Percentiles rank a stretch among this genome's conserved stretches.
Evolutionary conservation across 2,888 invertebrate species (phyloP).

Genomic region (Acanthopleura granulata): DNA sequence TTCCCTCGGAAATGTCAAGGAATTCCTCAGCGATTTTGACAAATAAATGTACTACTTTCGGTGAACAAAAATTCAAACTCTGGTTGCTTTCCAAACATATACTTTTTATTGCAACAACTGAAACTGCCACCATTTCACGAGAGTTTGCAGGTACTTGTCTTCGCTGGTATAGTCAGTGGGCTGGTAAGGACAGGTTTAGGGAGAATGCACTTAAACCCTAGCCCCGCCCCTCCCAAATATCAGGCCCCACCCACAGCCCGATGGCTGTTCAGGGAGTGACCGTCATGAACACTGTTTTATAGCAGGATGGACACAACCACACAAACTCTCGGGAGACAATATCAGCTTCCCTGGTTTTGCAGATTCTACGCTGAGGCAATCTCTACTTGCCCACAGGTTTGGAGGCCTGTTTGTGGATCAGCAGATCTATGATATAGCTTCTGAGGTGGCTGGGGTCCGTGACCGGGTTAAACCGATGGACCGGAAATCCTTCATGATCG

Average conservation of each 20-base stretch:
- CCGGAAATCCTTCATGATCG: constrained; percentile 32
- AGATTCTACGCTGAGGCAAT: neutral
- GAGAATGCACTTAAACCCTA: neutral
- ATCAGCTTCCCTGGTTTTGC: neutral
- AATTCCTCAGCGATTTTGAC: too few relatives aligned
- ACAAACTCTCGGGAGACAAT: neutral
- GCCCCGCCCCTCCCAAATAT: neutral
- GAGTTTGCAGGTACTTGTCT: too few relatives aligned
- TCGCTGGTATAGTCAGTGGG: too few relatives aligned
- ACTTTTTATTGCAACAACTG: too few relatives aligned
- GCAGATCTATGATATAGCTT: neutral
- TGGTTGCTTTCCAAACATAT: too few relatives aligned
- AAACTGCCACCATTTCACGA: too few relatives aligned
- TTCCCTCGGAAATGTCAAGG: too few relatives aligned
- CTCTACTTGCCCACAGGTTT: neutral
- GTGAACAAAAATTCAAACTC: too few relatives aligned
- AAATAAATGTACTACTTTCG: too few relatives aligned
- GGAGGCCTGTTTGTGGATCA: neutral
- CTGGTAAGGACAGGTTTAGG: neutral
- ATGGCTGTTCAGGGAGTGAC: neutral
- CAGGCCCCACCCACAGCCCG: neutral
- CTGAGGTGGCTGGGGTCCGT: constrained; percentile 24
- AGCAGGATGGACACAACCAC: neutral
- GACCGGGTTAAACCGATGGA: constrained; percentile 28
- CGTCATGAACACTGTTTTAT: neutral